Evolutionary conservation across 1,140 invertebrate species (phyloP), one percentile per base, ranked within the genome.

Genomic region (Mactra quadrangularis): DNA sequence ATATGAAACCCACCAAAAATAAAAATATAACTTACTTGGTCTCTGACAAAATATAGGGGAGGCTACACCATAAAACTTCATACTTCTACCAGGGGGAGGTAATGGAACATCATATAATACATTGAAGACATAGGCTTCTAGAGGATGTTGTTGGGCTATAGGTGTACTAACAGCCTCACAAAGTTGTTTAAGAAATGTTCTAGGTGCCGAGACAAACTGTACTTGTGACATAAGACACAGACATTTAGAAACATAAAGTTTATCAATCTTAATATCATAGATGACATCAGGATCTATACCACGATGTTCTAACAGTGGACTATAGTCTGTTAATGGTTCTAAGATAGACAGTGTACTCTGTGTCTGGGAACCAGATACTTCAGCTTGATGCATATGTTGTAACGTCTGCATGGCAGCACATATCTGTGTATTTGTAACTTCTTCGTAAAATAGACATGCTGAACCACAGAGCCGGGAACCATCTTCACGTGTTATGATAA

Each of bases 401-500:
- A 99, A 94, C 9, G 97, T 98, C 93, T 98, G 97, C 95, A 99
- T 98, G 47, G 98, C 97, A 85, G 95, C 96, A 91, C 97, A 98
- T 86, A 99, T 98, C 91, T 98, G 97, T 62, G 95, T 94, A 92
- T 98, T 97, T 64, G 95, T 95, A 85, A 98, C 97, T 94, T 98
- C 97, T 94, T 99, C 98, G 94, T 97, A 99, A 93, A 99, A 99
- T 17, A 98, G 96, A 77, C 98, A 95, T 87, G 97, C 97, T 90
- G 98, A 98, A 50, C 99, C 99, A 94, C 98, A 98, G 66, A 96
- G 96, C 86, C 97, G 94, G 82, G 96, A 96, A 57, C 98, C 99
- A 95, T 99, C 98, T 94, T 99, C 98, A 89, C 96, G 95, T 25
- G 98, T 99, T 55, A 99, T 97, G 11, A 99, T 95, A 94, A 99